Evolutionary conservation across 2,113 vertebrate species (phyloP).

Genomic region (Macrotis lagotis): DNA sequence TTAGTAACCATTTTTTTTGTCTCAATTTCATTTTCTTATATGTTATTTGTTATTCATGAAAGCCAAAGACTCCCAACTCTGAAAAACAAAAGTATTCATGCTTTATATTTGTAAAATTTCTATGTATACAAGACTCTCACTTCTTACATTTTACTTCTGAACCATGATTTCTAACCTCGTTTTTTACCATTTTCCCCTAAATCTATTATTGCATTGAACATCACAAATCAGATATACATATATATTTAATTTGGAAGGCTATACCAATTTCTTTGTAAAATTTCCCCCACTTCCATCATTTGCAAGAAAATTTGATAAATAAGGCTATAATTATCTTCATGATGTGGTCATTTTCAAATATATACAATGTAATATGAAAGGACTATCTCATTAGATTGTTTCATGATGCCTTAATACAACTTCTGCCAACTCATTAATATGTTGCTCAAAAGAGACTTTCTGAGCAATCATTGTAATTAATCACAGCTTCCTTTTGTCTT

Average conservation of each 20-base stretch:
- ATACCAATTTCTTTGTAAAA: background rate
- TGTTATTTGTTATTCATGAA: background rate
- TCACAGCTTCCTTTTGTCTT: background rate
- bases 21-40: background rate
- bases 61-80: background rate
- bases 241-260: background rate
- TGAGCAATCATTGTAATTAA: background rate
- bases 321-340: background rate
- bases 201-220: background rate
- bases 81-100: background rate
- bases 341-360: background rate
- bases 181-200: background rate
- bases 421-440: background rate
- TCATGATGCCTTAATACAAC: background rate
- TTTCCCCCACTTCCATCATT: background rate
- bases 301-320: background rate
- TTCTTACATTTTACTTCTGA: background rate
- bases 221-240: background rate
- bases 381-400: background rate
- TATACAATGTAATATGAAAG: background rate
- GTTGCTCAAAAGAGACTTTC: background rate
- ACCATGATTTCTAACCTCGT: background rate
- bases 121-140: background rate
- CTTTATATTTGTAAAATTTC: background rate
- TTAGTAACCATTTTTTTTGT: background rate